Conservation (phyloP, 1,140 invertebrate species). For the Macrosteles quadrilineatus region DNA sequence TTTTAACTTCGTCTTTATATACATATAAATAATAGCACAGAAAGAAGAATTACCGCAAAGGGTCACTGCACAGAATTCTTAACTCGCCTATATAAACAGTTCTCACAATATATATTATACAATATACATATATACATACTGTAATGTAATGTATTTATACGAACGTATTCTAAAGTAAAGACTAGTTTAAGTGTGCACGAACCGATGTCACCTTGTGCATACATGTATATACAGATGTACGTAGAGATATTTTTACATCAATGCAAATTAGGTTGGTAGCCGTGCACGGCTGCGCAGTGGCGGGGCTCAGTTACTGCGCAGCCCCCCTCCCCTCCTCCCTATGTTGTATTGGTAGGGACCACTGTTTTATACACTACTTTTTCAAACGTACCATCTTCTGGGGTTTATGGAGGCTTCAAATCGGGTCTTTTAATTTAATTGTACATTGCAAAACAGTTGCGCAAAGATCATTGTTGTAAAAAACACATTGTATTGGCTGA, state of each 20-base stretch:
- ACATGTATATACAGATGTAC: constrained; percentile 16
- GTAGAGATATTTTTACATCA: constrained; percentile 13
- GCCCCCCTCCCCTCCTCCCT: not conserved
- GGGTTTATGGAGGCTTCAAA: not conserved
- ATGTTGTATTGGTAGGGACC: constrained; percentile 6
- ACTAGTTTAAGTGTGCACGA: constrained; percentile 11
- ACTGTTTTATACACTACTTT: not conserved
- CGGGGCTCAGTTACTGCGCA: not conserved
- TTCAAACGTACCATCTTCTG: not conserved
- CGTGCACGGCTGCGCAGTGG: too few species aligned
- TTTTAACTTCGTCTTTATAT: constrained; percentile 10
- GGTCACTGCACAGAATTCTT: constrained; percentile 12
- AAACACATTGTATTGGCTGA: too few species aligned
- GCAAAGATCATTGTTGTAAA: too few species aligned
- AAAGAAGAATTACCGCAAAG: not conserved
- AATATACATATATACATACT: constrained; percentile 15
- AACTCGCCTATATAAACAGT: constrained; percentile 14
- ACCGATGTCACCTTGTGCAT: not conserved
- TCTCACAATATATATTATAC: constrained; percentile 14
- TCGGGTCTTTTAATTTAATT: too few species aligned
- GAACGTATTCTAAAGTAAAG: constrained; percentile 12
- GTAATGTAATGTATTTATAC: constrained; percentile 17
- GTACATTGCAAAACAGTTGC: too few species aligned
- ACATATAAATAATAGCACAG: constrained; percentile 11
- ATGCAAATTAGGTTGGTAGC: constrained; percentile 13